Base-by-base conservation (phyloP, 2,888 invertebrate species). In the Sesia bembeciformis region DNA sequence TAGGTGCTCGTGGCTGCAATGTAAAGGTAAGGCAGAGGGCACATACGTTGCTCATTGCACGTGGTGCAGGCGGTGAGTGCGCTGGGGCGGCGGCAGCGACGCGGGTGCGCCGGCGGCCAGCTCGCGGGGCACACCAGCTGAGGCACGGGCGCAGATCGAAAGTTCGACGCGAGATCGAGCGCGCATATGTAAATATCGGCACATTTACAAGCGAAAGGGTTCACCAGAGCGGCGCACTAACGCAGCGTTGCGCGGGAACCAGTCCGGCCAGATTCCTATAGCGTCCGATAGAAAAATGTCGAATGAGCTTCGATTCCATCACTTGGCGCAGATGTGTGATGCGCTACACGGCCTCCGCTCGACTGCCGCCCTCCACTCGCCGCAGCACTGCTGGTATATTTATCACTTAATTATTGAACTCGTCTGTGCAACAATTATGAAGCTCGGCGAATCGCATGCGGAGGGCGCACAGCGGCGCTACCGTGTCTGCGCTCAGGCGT, bases 191-290 rank as follows among this genome's bases (percentile, higher is more conserved):
- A 87, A 89, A 89, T 89, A 89, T 87, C 87, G 89, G 86, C 88
- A 89, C 88, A 88, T 88, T 87, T 89, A 88, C 87, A 85, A 87
- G 88, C 88, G 88, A 89, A 88, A 88, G 88, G 88, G 88, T 87
- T 89, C 88, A 89, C 88, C 87, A 81, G 83, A 87, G 84, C 85
- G 88, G 84, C 86, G 86, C 87, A 85, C 85, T 88, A 84, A 85
- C 86, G 85, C 81, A 81, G 84, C 78, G 84, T 83, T 85, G 83
- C 82, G 86, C 84, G 84, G 87, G 90, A 91, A 92, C 91, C 91
- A 90, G 91, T 91, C 90, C 90, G 91, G 91, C 90, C 85, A 90
- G 91, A 91, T 91, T 91, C 91, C 91, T 91, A 90, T 87, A 87
- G 87, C 86, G 90, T 90, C 88, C 70, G 88, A 86, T 86, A 86